phyloP scores from a whole-genome alignment of 2,888 invertebrate genomes.

The Mesorhabditis spiculigera region DNA sequence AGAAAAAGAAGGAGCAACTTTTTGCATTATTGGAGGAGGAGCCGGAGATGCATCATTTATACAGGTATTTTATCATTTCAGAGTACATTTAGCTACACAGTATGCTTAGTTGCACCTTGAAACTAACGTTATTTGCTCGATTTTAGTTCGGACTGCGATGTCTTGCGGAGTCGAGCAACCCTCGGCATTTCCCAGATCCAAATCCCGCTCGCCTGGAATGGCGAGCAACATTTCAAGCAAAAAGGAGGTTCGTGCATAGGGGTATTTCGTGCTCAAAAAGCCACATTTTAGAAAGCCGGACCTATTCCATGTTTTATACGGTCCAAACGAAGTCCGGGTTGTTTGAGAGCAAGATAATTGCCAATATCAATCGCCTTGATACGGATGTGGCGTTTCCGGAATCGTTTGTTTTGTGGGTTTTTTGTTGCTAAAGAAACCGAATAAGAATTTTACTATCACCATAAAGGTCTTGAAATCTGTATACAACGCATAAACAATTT shows the following conservation, averaged over 20 bases:
- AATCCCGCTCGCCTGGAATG: conserved; percentile 39
- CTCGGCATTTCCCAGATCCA: conserved; percentile 38
- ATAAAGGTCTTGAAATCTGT: background rate
- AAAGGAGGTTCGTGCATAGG: conserved; percentile 18
- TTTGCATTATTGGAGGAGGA: background rate
- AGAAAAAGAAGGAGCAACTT: conserved; percentile 1
- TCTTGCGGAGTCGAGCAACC: conserved; percentile 22
- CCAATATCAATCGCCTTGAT: conserved; percentile 31
- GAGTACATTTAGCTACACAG: background rate
- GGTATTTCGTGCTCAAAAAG: background rate
- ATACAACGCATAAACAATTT: background rate
- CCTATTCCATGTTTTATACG: conserved; percentile 40
- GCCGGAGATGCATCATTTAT: background rate
- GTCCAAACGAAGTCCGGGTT: conserved; percentile 32
- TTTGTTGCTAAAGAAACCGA: background rate
- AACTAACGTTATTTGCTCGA: background rate
- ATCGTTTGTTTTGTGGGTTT: conserved; percentile 35
- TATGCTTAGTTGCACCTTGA: background rate
- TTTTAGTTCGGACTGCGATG: too few relatives aligned
- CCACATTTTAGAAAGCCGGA: conserved; percentile 27
- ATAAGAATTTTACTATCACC: background rate
- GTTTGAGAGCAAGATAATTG: conserved; percentile 36
- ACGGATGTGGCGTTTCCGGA: conserved; percentile 41
- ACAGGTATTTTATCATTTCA: background rate
- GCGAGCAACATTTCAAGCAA: conserved; percentile 26